Evolutionary conservation across 2,113 vertebrate genomes (phyloP).

Genomic region (Reinhardtius hippoglossoides): DNA sequence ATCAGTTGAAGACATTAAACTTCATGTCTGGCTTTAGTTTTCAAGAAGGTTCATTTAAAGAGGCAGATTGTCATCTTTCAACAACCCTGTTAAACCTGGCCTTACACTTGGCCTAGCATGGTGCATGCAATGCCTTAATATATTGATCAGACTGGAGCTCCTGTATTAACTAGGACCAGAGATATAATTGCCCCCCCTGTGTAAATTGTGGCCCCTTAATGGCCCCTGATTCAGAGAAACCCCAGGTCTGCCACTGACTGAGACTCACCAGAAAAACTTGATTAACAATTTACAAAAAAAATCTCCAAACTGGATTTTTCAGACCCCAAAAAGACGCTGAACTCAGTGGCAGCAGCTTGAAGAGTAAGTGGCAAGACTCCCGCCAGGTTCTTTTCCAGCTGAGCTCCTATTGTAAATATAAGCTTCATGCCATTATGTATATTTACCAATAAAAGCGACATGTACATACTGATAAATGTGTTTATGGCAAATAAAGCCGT

Average conservation of each 20-base stretch:
- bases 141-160: not conserved
- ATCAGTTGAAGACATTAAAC: not conserved
- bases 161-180: too few species aligned
- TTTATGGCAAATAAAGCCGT: conserved; percentile 2
- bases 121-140: not conserved
- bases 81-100: not conserved
- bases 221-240: too few species aligned
- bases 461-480: conserved; percentile 33
- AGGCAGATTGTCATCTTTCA: not conserved
- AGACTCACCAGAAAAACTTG: not conserved
- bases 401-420: conserved; percentile 29
- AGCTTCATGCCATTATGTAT: conserved; percentile 23
- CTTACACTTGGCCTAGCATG: not conserved
- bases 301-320: not conserved
- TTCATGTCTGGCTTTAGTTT: not conserved
- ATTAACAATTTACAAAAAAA: not conserved
- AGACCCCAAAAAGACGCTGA: not conserved
- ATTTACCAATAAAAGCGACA: conserved; percentile 2
- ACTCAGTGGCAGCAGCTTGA: not conserved
- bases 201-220: too few species aligned
- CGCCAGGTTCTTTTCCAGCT: not conserved
- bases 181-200: too few species aligned
- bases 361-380: not conserved
- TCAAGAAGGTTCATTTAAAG: not conserved
- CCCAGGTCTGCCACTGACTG: too few species aligned